phyloP scores from a whole-genome alignment of 2,797 vertebrate species.

The Dicrostonyx torquatus region DNA sequence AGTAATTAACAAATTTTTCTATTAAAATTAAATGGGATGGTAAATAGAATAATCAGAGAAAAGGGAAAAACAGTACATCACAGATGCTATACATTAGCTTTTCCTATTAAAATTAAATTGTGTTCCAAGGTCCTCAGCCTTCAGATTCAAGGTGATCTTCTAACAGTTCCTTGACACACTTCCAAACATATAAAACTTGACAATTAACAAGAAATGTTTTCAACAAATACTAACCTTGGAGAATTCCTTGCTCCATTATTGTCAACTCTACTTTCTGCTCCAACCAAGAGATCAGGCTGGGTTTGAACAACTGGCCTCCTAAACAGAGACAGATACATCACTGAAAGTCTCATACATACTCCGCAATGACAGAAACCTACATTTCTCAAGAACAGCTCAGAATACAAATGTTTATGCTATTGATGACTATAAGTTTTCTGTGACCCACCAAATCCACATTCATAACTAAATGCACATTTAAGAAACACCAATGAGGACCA shows the following conservation, averaged over 20 bases:
- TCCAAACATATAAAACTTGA: not conserved
- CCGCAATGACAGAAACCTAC: not conserved
- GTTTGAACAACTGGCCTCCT: slow-evolving; percentile 54
- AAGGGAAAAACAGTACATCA: not conserved
- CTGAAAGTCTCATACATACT: not conserved
- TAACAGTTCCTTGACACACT: not conserved
- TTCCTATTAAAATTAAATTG: not conserved
- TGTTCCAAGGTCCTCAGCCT: not conserved
- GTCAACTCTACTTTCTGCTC: slow-evolving; percentile 45
- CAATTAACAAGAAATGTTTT: not conserved
- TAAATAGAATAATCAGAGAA: not conserved
- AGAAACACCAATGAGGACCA: not conserved
- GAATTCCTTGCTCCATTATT: not conserved
- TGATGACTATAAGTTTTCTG: not conserved
- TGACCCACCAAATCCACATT: not conserved
- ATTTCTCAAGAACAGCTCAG: not conserved
- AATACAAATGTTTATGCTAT: slow-evolving; percentile 1
- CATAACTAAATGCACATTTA: not conserved
- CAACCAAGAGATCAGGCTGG: slow-evolving; percentile 58
- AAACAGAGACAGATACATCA: not conserved
- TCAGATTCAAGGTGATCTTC: not conserved
- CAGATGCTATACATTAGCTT: not conserved
- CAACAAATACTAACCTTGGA: slow-evolving; percentile 42
- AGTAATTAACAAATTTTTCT: not conserved
- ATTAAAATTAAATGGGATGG: not conserved